phyloP scores from a whole-genome alignment of 2,797 vertebrate species.

The Lates japonicus region DNA sequence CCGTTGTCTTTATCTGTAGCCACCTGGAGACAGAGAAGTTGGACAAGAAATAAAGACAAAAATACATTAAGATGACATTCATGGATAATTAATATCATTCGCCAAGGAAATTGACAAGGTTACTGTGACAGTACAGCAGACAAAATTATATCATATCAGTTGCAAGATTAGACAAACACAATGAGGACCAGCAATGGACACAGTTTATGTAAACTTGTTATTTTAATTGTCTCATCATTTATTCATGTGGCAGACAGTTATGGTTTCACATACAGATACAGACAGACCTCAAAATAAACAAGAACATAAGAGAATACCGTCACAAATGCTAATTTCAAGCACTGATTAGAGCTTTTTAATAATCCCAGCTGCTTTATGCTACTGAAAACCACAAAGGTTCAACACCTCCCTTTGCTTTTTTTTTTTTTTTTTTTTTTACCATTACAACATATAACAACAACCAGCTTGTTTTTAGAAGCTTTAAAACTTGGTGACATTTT shows the following conservation, averaged over 20 bases:
- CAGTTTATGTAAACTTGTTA: neutral
- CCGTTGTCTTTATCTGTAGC: slow-evolving; percentile 96
- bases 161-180: neutral
- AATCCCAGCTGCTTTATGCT: neutral
- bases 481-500: neutral
- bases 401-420: neutral
- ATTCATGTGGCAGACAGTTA: neutral
- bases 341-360: neutral
- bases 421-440: neutral
- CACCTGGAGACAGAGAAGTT: slow-evolving; percentile 82
- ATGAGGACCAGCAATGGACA: neutral
- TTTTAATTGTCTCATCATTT: slow-evolving; percentile 9
- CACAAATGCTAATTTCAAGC: neutral
- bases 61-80: neutral
- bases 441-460: neutral
- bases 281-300: neutral
- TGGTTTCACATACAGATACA: neutral
- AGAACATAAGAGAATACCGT: neutral
- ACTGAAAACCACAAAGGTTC: neutral
- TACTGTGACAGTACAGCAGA: neutral
- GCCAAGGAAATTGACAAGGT: neutral
- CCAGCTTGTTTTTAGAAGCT: neutral
- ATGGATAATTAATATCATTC: neutral
- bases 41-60: neutral
- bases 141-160: neutral